Conservation (phyloP, 2,113 vertebrate genomes). For the Sarotherodon lohbergeri region DNA sequence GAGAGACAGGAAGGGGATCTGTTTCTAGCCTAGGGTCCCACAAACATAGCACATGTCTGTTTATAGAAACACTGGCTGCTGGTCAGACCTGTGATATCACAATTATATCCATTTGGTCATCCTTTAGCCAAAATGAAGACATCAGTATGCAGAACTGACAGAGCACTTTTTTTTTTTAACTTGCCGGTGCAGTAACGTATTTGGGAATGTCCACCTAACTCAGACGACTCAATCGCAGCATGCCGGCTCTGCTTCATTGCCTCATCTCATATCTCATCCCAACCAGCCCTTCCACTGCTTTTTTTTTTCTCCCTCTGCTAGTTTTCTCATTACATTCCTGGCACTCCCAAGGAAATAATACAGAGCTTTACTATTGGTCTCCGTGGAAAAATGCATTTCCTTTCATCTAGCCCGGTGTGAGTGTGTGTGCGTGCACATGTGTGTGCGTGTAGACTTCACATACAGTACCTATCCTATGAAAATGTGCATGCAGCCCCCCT, state of each 20-base stretch:
- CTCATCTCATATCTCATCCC: conserved; percentile 62
- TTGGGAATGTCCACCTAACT: conserved; percentile 38
- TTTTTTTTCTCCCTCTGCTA: conserved; percentile 11
- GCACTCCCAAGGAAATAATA: conserved; percentile 57
- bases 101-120: neutral
- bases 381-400: conserved; percentile 40
- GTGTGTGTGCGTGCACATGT: neutral
- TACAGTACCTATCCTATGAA: conserved; percentile 27
- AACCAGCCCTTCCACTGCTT: conserved; percentile 34
- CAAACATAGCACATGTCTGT: neutral
- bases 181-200: neutral
- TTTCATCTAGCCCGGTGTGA: conserved; percentile 32
- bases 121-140: neutral
- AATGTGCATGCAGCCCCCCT: conserved; percentile 7
- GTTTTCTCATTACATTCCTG: conserved; percentile 64
- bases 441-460: conserved; percentile 10
- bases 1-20: neutral
- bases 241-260: conserved; percentile 52
- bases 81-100: conserved; percentile 15
- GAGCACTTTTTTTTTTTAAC: neutral
- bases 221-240: conserved; percentile 46
- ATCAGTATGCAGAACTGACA: conserved; percentile 23
- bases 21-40: neutral
- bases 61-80: neutral
- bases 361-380: conserved; percentile 33